Evolutionary conservation across 2,888 invertebrate species (phyloP).

Genomic region (Eledone cirrhosa): DNA sequence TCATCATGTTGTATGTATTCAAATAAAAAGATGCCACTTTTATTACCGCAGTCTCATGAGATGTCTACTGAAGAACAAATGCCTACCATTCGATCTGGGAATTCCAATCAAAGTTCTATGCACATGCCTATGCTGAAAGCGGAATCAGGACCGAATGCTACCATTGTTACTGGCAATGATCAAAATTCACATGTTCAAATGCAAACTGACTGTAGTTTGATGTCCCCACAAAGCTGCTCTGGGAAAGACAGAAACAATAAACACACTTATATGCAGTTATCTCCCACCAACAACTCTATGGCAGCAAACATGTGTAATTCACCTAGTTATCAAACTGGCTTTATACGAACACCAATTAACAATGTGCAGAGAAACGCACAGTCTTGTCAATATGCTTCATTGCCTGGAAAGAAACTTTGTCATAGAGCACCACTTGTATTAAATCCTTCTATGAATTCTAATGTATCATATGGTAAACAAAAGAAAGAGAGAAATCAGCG

Average conservation of each 20-base stretch:
- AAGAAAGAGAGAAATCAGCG: constrained; percentile 28
- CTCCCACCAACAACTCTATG: not conserved
- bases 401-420: constrained; percentile 21
- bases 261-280: constrained; percentile 8
- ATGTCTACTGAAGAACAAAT: not conserved
- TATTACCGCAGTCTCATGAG: not conserved
- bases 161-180: no score
- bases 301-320: not conserved
- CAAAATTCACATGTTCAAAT: no score
- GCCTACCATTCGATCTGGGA: not conserved
- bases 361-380: not conserved
- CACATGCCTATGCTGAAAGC: constrained; percentile 1
- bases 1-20: no score
- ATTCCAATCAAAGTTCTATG: not conserved
- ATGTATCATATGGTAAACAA: not conserved
- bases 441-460: not conserved
- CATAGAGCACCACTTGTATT: no score
- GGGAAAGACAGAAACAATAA: not conserved
- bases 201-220: no score
- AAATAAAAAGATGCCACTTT: constrained; percentile 5
- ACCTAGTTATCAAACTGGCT: not conserved
- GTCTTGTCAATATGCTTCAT: not conserved
- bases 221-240: no score
- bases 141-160: not conserved
- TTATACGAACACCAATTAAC: not conserved